These are phyloP conservation scores for Podotricha telesiphe DNA, from an alignment of 2,888 invertebrate genomes.

Conservation along the genomic window DNA sequence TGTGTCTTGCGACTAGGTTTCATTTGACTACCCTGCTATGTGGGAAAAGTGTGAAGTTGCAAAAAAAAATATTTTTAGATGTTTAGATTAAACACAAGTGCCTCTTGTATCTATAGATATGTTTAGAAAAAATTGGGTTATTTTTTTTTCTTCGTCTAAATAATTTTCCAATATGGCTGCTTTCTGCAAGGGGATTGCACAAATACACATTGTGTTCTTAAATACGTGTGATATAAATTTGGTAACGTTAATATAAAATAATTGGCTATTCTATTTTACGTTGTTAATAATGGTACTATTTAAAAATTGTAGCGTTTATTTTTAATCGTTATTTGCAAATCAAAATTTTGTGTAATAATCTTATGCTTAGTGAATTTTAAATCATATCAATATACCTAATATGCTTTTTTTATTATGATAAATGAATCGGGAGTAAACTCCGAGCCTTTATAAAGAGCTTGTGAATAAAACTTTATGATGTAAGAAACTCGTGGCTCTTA, in stretches of 20 bases:
- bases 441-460: background rate
- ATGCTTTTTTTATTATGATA: background rate
- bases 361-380: background rate
- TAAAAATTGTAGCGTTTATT: background rate
- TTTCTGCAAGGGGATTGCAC: background rate
- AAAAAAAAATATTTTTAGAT: background rate
- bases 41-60: too few species aligned
- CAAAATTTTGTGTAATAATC: background rate
- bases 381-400: background rate
- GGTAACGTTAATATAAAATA: background rate
- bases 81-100: slow-evolving; percentile 8
- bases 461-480: slow-evolving; percentile 19
- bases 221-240: background rate
- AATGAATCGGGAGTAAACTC: background rate
- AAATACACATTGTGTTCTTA: background rate
- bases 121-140: background rate
- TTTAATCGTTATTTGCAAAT: background rate
- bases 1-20: too few species aligned
- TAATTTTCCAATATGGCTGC: background rate
- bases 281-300: background rate
- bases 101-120: background rate
- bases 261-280: background rate
- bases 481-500: slow-evolving; percentile 12
- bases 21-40: too few species aligned
- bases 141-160: background rate